Evolutionary conservation across 2,797 vertebrate species (phyloP).

Genomic region (Catamblyrhynchus diadema): DNA sequence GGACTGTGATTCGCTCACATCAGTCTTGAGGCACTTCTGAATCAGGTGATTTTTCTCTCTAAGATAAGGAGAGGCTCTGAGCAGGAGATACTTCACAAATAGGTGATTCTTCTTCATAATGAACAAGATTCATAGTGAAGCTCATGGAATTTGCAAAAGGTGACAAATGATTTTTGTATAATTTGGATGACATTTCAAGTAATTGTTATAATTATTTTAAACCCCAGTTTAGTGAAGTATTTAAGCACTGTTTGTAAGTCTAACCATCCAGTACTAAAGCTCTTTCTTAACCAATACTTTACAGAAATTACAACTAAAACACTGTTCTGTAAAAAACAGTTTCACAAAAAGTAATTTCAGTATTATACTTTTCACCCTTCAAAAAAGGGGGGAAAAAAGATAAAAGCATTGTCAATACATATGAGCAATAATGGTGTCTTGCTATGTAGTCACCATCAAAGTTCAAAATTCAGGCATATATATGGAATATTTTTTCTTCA

Average conservation of each 20-base stretch:
- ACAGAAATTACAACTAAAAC: background rate
- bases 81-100: background rate
- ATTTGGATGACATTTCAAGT: background rate
- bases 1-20: background rate
- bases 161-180: background rate
- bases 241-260: background rate
- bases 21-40: background rate
- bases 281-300: background rate
- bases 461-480: background rate
- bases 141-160: background rate
- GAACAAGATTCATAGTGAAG: background rate
- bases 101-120: background rate
- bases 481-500: background rate
- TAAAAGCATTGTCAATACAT: background rate
- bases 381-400: background rate
- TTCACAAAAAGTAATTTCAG: background rate
- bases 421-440: background rate
- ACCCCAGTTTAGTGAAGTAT: background rate
- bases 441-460: background rate
- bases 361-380: background rate
- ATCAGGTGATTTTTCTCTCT: conserved; percentile 4
- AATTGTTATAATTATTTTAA: background rate
- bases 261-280: background rate
- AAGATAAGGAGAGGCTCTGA: conserved; percentile 33
- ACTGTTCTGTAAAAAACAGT: background rate